These are phyloP conservation scores for Tetrax tetrax DNA, from an alignment of 2,113 vertebrate species.

Conservation along the genomic window DNA sequence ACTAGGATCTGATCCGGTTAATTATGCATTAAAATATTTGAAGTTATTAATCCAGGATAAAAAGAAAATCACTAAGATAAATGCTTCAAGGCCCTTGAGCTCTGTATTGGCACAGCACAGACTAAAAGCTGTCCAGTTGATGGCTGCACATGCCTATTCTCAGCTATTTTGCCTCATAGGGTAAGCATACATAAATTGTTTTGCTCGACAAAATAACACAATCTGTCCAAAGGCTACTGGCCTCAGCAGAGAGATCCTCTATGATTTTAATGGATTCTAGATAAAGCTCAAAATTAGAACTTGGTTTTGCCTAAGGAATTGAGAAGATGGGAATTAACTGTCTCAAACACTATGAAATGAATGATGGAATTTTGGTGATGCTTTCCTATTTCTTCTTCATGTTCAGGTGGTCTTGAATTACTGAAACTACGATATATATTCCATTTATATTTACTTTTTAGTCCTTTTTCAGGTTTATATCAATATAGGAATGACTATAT, in stretches of 20 bases:
- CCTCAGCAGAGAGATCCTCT: background rate
- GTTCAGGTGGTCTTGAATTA: background rate
- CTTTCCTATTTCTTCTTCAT: background rate
- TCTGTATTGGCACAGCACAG: background rate
- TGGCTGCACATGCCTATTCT: background rate
- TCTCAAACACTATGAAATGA: background rate
- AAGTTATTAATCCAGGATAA: background rate
- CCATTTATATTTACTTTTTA: background rate
- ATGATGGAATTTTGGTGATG: background rate
- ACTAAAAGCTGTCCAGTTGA: background rate
- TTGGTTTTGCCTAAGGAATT: background rate
- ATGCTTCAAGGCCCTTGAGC: background rate
- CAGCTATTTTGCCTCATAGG: background rate
- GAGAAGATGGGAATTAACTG: background rate
- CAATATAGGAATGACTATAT: background rate
- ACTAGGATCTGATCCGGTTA: background rate
- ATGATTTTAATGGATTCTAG: background rate
- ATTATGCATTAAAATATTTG: background rate
- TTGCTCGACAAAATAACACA: background rate
- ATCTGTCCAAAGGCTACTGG: background rate
- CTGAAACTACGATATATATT: background rate
- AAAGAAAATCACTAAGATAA: background rate
- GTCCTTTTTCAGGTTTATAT: background rate
- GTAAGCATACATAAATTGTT: background rate
- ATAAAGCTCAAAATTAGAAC: background rate